Conservation (phyloP, 2,113 vertebrate genomes). For the Thamnaconus septentrionalis region DNA sequence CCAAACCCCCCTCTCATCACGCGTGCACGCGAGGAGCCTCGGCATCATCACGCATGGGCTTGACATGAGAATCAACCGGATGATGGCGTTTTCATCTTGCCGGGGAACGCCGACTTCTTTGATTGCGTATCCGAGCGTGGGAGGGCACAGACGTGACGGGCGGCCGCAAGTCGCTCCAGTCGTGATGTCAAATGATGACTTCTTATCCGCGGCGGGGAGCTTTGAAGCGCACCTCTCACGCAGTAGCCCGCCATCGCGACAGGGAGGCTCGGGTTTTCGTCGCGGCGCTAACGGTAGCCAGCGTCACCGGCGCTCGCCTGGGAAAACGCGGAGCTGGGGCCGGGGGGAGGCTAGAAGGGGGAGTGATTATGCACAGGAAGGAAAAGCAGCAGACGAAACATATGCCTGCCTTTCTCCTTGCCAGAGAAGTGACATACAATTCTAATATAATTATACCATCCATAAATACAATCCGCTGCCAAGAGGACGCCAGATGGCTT, state of each 20-base stretch:
- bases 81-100: conserved; percentile 65
- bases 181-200: conserved; percentile 37
- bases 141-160: conserved; percentile 63
- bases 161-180: conserved; percentile 47
- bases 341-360: background rate
- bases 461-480: conserved; percentile 26
- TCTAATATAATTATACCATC: conserved; percentile 35
- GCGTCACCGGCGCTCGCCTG: too few relatives aligned
- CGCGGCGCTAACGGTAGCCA: too few relatives aligned
- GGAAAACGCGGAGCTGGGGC: too few relatives aligned
- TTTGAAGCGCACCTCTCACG: conserved; percentile 21
- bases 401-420: conserved; percentile 10
- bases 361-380: background rate
- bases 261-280: too few relatives aligned
- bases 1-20: conserved; percentile 43
- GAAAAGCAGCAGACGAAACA: background rate
- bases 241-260: background rate
- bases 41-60: conserved; percentile 61
- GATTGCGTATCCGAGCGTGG: conserved; percentile 68
- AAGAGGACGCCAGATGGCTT: conserved; percentile 50
- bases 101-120: conserved; percentile 40
- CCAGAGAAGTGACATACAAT: conserved; percentile 26
- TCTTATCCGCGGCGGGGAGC: conserved; percentile 26
- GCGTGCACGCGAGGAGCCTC: conserved; percentile 46
- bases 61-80: conserved; percentile 70